Conservation (phyloP, 2,888 invertebrate species). For the Venusia cambrica region DNA sequence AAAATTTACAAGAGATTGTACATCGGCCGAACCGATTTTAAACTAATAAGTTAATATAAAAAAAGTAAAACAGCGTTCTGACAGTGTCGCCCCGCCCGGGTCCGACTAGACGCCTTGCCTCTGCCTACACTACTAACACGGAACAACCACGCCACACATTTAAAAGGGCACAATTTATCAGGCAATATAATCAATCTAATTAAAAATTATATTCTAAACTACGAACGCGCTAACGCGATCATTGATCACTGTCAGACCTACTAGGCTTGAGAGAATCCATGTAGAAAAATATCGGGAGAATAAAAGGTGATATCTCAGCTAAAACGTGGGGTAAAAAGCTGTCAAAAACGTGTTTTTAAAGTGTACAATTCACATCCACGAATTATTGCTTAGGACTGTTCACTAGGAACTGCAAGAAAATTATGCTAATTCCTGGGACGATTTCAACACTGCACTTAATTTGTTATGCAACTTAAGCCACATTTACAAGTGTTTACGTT, state of each 20-base stretch:
- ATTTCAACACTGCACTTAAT: slow-evolving; percentile 6
- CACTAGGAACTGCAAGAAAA: slow-evolving; percentile 56
- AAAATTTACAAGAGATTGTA: slow-evolving; percentile 77
- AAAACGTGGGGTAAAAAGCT: slow-evolving; percentile 35
- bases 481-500: too few species aligned
- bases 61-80: slow-evolving; percentile 35
- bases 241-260: slow-evolving; percentile 13
- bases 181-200: slow-evolving; percentile 27
- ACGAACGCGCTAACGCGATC: slow-evolving; percentile 15
- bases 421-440: slow-evolving; percentile 14
- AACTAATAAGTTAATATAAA: slow-evolving; percentile 54
- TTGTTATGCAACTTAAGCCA: background rate
- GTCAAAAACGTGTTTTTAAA: slow-evolving; percentile 44
- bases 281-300: slow-evolving; percentile 17
- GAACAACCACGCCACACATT: slow-evolving; percentile 54
- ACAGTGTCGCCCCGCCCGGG: slow-evolving; percentile 30
- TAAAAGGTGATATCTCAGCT: slow-evolving; percentile 36
- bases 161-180: slow-evolving; percentile 35
- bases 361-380: slow-evolving; percentile 67
- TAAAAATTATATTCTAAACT: slow-evolving; percentile 20
- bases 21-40: slow-evolving; percentile 57
- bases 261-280: slow-evolving; percentile 8
- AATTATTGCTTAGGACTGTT: slow-evolving; percentile 68
- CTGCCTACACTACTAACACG: slow-evolving; percentile 33
- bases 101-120: slow-evolving; percentile 36